Evolutionary conservation across 2,888 invertebrate genomes (phyloP).

Genomic region (Bugulina stolonifera): DNA sequence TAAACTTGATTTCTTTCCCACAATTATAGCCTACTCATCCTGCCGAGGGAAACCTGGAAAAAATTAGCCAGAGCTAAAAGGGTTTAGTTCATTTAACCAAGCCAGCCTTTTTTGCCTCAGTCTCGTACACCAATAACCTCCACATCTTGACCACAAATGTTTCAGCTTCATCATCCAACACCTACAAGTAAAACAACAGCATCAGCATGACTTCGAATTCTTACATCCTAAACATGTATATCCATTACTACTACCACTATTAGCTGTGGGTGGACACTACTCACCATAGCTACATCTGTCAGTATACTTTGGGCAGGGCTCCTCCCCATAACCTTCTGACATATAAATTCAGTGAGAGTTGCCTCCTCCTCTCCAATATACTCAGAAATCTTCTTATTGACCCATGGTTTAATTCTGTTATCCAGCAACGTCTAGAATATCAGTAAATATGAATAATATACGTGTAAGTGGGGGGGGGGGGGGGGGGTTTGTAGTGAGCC

Average conservation of each 20-base stretch:
- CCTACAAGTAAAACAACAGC: slow-evolving; percentile 60
- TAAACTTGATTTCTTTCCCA: no score
- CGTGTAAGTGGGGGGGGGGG: no score
- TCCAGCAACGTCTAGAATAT: slow-evolving; percentile 67
- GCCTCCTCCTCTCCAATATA: slow-evolving; percentile 99
- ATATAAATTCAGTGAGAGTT: slow-evolving; percentile 97
- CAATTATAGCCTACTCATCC: no score
- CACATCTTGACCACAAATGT: slow-evolving; percentile 99
- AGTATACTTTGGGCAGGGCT: slow-evolving; percentile 88
- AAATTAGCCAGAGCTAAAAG: no score
- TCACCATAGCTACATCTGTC: slow-evolving; percentile 97
- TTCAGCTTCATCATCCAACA: slow-evolving; percentile 98
- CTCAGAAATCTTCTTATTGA: slow-evolving; percentile 98
- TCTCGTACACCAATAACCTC: slow-evolving; percentile 97
- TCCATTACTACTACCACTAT: no score
- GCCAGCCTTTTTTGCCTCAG: slow-evolving; percentile 94
- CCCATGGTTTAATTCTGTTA: slow-evolving; percentile 95
- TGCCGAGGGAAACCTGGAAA: no score
- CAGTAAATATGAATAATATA: no score
- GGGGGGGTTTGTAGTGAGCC: no score
- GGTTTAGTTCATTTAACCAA: slow-evolving; percentile 70
- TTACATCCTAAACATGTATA: neutral
- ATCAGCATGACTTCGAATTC: neutral
- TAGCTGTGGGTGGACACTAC: slow-evolving; percentile 30
- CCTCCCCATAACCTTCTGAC: slow-evolving; percentile 90